Base-by-base conservation (phyloP, 2,797 vertebrate species). In the Tokudaia muenninki region DNA sequence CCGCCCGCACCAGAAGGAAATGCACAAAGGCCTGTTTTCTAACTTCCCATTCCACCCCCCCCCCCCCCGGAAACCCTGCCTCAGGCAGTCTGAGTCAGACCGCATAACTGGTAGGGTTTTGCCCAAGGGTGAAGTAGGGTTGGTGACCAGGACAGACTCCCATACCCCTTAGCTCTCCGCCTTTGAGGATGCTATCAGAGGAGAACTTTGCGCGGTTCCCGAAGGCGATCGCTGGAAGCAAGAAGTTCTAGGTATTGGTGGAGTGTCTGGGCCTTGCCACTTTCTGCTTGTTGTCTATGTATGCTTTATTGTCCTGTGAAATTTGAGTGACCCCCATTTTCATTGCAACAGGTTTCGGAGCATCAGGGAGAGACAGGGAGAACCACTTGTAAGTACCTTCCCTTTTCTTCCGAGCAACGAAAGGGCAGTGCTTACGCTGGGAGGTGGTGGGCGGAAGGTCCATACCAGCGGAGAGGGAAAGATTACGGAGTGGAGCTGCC, bases 321-420 rank as follows among this genome's bases (percentile, higher is more conserved):
- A 98, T 97, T 97, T 97, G 97, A 98, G 92, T 98, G 97, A 98
- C 95, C 97, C 97, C 98, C 92, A 37, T 98, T 98, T 98, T 97
- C 98, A 94, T 98, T 98, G 98, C 98, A 99, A 98, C 99, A 99
- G 99, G 98, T 99, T 98, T 95, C 10, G 92, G 97, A 98, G 90
- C 83, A 97, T 98, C 98, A 98, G 91, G 96, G 87, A 82, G 92
- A 61, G 63, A 90, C 59, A 81, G 92, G 95, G 90, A 87, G 93
- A 61, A 63, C 91, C 59, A 75, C 92, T 92, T 92, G 99, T 99
- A 98, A 99, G 99, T 98, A 98, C 90, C 75, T 95, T 98, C 95
- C 97, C 96, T 22, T 96, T 98, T 98, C 81, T 97, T 91, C 41
- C 81, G 74, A 96, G 97, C 59, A 70, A 92, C 14, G 44, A 0